A percentile compares a stretch with the other conserved stretches of the same genome.
Evolutionary conservation across 2,888 invertebrate genomes (phyloP).

Genomic region (Serrognathus titanus): DNA sequence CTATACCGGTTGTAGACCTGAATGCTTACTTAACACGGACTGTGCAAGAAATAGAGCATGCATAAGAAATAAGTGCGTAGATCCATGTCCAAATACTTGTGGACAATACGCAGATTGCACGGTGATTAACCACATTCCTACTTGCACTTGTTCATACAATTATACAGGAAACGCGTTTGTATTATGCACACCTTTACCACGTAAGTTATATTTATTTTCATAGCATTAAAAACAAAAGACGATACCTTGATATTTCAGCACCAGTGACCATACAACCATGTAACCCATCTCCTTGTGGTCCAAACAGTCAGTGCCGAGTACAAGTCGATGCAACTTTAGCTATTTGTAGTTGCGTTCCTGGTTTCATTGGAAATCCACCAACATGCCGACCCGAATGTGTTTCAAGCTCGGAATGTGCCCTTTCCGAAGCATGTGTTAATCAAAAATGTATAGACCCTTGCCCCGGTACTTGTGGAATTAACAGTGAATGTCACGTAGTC

Average conservation of each 20-base stretch:
- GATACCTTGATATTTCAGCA: slow-evolving; percentile 26
- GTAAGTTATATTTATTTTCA: slow-evolving; percentile 40
- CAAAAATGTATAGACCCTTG: slow-evolving; percentile 49
- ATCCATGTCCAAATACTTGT: slow-evolving; percentile 69
- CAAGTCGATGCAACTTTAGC: slow-evolving; percentile 40
- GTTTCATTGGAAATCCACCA: slow-evolving; percentile 48
- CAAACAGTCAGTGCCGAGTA: slow-evolving; percentile 39
- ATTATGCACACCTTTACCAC: slow-evolving; percentile 52
- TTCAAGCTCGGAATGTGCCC: slow-evolving; percentile 45
- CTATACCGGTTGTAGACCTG: slow-evolving; percentile 66
- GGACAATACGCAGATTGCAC: slow-evolving; percentile 68
- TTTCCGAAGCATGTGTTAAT: slow-evolving; percentile 44
- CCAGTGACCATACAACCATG: slow-evolving; percentile 40
- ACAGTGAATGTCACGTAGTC: slow-evolving; percentile 47
- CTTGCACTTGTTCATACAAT: slow-evolving; percentile 67
- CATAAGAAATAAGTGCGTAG: slow-evolving; percentile 62
- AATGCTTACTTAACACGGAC: slow-evolving; percentile 65
- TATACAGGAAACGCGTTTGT: slow-evolving; percentile 69
- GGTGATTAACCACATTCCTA: slow-evolving; percentile 71
- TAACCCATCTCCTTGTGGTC: slow-evolving; percentile 40
- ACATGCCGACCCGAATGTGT: slow-evolving; percentile 50
- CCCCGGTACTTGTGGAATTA: slow-evolving; percentile 47
- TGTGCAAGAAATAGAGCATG: slow-evolving; percentile 64
- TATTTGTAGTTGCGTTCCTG: slow-evolving; percentile 41
- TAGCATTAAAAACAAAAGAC: background rate